A percentile compares a stretch with the other conserved stretches of the same genome.
These are phyloP conservation scores for Catagonus wagneri DNA, from an alignment of 2,113 vertebrate genomes.

Conservation along the genomic window DNA sequence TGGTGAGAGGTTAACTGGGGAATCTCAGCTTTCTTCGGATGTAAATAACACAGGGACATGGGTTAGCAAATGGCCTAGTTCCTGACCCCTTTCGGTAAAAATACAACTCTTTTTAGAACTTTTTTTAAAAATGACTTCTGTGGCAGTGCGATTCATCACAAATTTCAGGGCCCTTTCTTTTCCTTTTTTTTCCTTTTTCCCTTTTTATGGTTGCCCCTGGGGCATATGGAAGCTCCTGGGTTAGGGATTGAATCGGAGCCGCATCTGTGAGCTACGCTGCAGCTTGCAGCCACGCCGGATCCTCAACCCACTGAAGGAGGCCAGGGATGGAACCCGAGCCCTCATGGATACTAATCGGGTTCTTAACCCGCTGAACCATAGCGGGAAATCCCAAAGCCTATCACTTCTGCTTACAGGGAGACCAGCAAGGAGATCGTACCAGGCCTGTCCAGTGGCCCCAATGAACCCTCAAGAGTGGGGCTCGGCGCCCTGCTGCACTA, in stretches of 20 bases:
- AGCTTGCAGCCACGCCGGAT: too few species aligned
- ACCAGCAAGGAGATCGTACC: not conserved
- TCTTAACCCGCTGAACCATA: too few species aligned
- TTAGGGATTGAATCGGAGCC: too few species aligned
- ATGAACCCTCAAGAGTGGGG: not conserved
- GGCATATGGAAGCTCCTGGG: too few species aligned
- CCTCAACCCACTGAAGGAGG: too few species aligned
- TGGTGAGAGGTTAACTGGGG: not conserved
- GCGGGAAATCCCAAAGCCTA: not conserved
- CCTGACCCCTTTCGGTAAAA: not conserved
- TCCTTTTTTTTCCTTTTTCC: too few species aligned
- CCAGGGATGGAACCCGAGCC: too few species aligned
- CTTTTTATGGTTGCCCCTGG: too few species aligned
- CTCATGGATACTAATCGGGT: too few species aligned
- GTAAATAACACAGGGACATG: conserved; percentile 10
- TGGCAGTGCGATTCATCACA: not conserved
- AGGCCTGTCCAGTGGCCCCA: not conserved
- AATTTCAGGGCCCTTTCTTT: not conserved
- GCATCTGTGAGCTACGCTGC: too few species aligned
- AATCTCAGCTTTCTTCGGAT: conserved; percentile 7
- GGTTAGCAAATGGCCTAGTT: not conserved
- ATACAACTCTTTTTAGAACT: not conserved
- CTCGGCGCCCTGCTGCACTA: not conserved
- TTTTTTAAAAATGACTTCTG: not conserved
- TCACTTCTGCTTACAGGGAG: not conserved